These are phyloP conservation scores for Thunnus albacares DNA, from an alignment of 2,797 vertebrate species.

Conservation along the genomic window DNA sequence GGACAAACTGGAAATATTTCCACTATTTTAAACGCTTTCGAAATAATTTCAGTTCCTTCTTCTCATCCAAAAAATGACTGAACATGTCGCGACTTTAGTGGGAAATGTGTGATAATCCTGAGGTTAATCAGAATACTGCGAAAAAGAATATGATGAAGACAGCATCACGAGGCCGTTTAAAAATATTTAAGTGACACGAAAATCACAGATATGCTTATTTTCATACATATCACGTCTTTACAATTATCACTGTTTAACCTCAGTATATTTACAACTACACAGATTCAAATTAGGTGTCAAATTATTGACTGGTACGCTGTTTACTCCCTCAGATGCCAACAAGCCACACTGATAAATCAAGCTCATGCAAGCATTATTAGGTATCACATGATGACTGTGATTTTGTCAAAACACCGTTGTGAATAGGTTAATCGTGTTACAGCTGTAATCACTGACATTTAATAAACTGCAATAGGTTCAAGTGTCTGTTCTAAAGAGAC, in stretches of 20 bases:
- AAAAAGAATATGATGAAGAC: neutral
- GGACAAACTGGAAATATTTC: constrained; percentile 61
- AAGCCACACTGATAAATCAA: constrained; percentile 32
- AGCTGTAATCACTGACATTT: constrained; percentile 19
- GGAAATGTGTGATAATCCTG: constrained; percentile 1
- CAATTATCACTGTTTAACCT: neutral
- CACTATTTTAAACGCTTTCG: constrained; percentile 30
- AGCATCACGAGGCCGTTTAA: neutral
- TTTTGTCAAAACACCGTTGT: constrained; percentile 15
- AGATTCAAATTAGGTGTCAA: neutral
- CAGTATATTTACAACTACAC: neutral
- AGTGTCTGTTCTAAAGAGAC: neutral
- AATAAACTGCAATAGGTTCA: constrained; percentile 1
- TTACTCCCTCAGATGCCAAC: neutral
- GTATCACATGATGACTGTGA: constrained; percentile 50
- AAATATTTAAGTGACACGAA: neutral
- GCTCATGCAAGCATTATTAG: constrained; percentile 26
- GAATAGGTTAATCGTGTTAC: constrained; percentile 18
- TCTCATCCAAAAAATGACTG: constrained; percentile 29
- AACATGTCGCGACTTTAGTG: constrained; percentile 1
- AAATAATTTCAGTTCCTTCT: constrained; percentile 20
- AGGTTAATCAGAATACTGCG: neutral
- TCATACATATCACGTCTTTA: neutral
- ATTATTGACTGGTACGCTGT: neutral
- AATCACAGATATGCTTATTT: neutral